Evolutionary conservation across 2,888 invertebrate species (phyloP).

Genomic region (Athalia rosae): DNA sequence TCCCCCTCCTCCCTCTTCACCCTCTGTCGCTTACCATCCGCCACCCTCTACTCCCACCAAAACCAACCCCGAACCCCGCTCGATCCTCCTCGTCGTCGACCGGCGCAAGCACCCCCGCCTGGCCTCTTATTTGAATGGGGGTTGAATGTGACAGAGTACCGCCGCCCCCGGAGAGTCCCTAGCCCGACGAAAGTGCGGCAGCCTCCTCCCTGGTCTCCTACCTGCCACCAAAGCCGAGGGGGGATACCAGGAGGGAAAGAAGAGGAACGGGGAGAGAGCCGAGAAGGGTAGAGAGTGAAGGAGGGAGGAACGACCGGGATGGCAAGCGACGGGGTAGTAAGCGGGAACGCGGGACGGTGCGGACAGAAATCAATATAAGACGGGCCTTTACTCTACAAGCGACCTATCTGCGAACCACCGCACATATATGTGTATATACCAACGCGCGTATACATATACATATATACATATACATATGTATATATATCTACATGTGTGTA

Average conservation of each 20-base stretch:
- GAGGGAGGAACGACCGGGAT: conserved; percentile 22
- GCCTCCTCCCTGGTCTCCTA: conserved; percentile 58
- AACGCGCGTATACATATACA: conserved; percentile 9
- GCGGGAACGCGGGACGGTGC: conserved; percentile 64
- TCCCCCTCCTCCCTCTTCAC: conserved; percentile 61
- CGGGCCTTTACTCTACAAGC: conserved; percentile 62
- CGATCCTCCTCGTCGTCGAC: conserved; percentile 34
- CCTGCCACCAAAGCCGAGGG: conserved; percentile 53
- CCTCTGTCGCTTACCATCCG: conserved; percentile 52
- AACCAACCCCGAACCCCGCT: conserved; percentile 41
- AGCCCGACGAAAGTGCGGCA: conserved; percentile 70
- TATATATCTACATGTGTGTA: neutral
- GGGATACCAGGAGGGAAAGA: conserved; percentile 54
- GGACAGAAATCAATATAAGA: conserved; percentile 74
- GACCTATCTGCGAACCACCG: conserved; percentile 41
- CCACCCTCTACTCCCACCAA: conserved; percentile 51
- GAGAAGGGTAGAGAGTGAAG: conserved; percentile 56
- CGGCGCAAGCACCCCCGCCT: conserved; percentile 54
- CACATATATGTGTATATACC: conserved; percentile 11
- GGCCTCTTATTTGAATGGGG: conserved; percentile 72
- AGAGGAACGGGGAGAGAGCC: conserved; percentile 49
- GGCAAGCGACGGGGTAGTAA: conserved; percentile 29
- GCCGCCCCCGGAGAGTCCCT: conserved; percentile 64
- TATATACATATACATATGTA: conserved; percentile 13
- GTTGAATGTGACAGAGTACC: conserved; percentile 73